Evolutionary conservation across 2,888 invertebrate species (phyloP).

Genomic region (Tenodera sinensis): DNA sequence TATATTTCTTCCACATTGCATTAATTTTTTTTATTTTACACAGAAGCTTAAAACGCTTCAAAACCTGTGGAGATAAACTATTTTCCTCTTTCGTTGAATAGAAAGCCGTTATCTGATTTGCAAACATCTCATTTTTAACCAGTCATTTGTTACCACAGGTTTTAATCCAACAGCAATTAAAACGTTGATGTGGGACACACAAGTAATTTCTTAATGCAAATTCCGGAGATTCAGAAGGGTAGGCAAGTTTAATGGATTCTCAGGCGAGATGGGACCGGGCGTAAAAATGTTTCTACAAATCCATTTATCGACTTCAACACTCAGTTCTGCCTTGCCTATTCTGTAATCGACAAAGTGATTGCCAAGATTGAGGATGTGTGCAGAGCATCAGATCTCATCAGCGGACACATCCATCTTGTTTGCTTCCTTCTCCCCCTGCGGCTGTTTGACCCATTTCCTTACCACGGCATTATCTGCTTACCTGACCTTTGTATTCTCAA

Average conservation of each 20-base stretch:
- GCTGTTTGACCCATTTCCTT: not conserved
- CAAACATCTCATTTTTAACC: too few relatives aligned
- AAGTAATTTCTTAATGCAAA: not conserved
- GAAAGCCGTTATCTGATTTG: too few relatives aligned
- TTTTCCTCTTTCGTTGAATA: too few relatives aligned
- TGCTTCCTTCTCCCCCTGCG: too few relatives aligned
- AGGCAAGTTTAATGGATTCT: not conserved
- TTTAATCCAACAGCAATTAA: not conserved
- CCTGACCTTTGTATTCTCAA: not conserved
- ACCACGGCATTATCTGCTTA: not conserved
- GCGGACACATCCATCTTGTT: not conserved
- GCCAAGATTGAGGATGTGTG: not conserved
- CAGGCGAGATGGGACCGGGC: not conserved
- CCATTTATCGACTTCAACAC: not conserved
- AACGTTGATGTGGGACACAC: not conserved
- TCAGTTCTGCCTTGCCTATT: not conserved
- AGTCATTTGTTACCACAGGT: too few relatives aligned
- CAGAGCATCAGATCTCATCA: not conserved
- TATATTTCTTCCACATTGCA: too few relatives aligned
- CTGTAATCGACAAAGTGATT: not conserved
- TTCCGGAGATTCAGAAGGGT: not conserved
- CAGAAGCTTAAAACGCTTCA: too few relatives aligned
- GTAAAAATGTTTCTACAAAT: not conserved
- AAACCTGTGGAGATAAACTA: too few relatives aligned
- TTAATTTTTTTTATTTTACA: too few relatives aligned